A percentile compares a stretch with the other conserved stretches of the same genome.
phyloP scores from a whole-genome alignment of 2,888 invertebrate species.

The Yponomeuta cagnagella region DNA sequence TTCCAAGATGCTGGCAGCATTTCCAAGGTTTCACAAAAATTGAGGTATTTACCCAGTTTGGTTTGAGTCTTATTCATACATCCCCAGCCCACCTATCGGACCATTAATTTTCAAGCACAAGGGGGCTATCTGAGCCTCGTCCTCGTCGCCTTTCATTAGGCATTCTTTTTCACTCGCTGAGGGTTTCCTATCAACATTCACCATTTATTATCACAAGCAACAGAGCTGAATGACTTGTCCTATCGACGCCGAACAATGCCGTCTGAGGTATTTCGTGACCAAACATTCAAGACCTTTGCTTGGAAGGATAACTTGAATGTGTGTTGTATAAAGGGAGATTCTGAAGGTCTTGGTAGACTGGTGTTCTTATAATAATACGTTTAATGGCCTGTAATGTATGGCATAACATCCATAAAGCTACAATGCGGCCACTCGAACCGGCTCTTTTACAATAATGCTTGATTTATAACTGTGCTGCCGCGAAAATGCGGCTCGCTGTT shows the following conservation, averaged over 20 bases:
- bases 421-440: constrained; percentile 70
- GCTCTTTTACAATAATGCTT: constrained; percentile 68
- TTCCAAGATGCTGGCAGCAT: too few species aligned
- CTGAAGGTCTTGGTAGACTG: constrained; percentile 33
- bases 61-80: too few species aligned
- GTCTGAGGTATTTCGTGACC: constrained; percentile 58
- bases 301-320: background rate
- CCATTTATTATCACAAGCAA: constrained; percentile 58
- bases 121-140: constrained; percentile 4
- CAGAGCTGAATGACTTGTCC: constrained; percentile 69
- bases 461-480: constrained; percentile 63
- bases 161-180: constrained; percentile 29
- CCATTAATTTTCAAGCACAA: background rate
- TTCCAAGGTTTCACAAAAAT: too few species aligned
- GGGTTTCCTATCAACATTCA: constrained; percentile 53
- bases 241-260: constrained; percentile 68
- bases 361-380: constrained; percentile 64
- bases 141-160: background rate
- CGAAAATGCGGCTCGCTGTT: constrained; percentile 39
- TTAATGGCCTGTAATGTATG: constrained; percentile 75
- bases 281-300: constrained; percentile 33
- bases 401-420: constrained; percentile 74
- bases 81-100: background rate
- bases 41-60: too few species aligned
- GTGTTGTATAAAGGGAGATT: background rate